Percentiles rank a stretch among this genome's conserved stretches.
Evolutionary conservation across 1,140 invertebrate species (phyloP).

Genomic region (Papilio xuthus): DNA sequence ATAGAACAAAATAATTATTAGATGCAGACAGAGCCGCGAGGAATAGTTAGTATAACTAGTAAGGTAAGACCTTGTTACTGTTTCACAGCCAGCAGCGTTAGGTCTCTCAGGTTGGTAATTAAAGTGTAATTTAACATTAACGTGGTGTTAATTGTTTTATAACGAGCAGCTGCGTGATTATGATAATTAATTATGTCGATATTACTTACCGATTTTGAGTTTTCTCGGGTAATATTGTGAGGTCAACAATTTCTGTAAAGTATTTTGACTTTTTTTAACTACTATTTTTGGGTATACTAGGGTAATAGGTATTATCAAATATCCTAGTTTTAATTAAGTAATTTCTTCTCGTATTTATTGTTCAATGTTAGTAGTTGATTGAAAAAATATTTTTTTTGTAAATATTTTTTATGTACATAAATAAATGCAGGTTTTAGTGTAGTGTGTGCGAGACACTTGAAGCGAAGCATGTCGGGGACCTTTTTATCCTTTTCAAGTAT

Average conservation of each 20-base stretch:
- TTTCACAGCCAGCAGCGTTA: background rate
- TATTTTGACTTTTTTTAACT: background rate
- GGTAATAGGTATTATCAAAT: too few species aligned
- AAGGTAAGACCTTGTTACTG: background rate
- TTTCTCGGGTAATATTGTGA: background rate
- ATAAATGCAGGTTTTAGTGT: background rate
- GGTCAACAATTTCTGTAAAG: background rate
- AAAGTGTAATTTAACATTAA: background rate
- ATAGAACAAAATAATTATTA: background rate
- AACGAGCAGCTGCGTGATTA: background rate
- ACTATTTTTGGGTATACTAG: too few species aligned
- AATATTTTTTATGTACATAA: too few species aligned
- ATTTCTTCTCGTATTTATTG: too few species aligned
- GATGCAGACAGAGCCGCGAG: background rate
- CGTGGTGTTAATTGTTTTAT: conserved; percentile 21
- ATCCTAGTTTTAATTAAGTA: too few species aligned
- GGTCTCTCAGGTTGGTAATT: conserved; percentile 5
- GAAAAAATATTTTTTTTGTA: too few species aligned
- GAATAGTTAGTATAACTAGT: background rate
- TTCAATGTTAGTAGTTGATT: too few species aligned
- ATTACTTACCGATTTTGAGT: background rate
- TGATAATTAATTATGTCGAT: background rate
- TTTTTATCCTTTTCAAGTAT: conserved; percentile 21
- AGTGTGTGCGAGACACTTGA: conserved; percentile 13
- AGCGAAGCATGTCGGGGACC: background rate